phyloP scores from a whole-genome alignment of 37 sponge, comb jelly and placozoan species.

The Eunapius fragilis region DNA sequence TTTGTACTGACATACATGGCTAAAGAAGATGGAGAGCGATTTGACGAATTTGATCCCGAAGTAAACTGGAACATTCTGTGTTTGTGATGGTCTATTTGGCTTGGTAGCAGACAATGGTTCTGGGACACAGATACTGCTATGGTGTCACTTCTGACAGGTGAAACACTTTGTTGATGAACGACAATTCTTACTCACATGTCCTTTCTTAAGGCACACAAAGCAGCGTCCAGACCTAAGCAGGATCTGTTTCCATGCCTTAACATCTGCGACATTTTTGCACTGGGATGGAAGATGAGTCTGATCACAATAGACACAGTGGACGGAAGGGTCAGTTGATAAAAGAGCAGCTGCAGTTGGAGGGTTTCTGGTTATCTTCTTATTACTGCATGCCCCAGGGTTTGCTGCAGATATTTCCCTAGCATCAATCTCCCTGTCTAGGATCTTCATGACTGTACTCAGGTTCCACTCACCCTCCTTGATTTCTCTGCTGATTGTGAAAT shows the following conservation, averaged over 20 bases:
- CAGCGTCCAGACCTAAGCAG: slow-evolving; percentile 15
- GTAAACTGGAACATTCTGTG: background rate
- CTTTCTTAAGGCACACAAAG: slow-evolving; percentile 10
- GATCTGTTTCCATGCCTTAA: background rate
- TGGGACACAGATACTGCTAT: background rate
- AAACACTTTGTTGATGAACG: background rate
- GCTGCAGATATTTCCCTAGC: slow-evolving; percentile 22
- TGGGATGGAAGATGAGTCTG: background rate
- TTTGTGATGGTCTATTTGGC: background rate
- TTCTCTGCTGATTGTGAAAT: slow-evolving; percentile 16
- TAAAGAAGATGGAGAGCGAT: background rate
- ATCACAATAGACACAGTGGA: slow-evolving; percentile 14
- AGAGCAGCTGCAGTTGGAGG: slow-evolving; percentile 7
- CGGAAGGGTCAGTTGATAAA: background rate
- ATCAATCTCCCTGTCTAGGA: slow-evolving; percentile 15
- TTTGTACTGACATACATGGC: background rate
- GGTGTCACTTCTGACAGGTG: background rate
- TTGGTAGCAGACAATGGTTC: background rate
- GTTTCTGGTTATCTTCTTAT: background rate
- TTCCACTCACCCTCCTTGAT: slow-evolving; percentile 27
- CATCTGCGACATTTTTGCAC: background rate
- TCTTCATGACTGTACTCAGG: slow-evolving; percentile 12
- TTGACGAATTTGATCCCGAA: background rate
- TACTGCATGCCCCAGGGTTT: background rate
- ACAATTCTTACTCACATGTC: background rate